phyloP scores from a whole-genome alignment of 2,113 vertebrate genomes.

The Eurystomus gularis region DNA sequence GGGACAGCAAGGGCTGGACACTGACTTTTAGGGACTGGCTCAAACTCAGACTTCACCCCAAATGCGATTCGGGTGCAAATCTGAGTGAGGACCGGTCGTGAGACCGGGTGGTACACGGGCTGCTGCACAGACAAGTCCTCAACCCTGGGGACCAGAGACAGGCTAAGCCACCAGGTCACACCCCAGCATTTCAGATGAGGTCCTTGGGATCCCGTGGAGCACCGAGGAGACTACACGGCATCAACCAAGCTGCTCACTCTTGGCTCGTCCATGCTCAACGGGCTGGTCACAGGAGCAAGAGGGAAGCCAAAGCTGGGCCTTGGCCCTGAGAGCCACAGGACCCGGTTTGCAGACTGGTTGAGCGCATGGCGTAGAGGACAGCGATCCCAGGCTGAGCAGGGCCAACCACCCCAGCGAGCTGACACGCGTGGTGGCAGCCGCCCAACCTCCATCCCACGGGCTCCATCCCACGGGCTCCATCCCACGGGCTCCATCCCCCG shows the following conservation, averaged over 20 bases:
- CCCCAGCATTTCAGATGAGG: not conserved
- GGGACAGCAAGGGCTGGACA: not conserved
- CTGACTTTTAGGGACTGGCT: not conserved
- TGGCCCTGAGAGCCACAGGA: fast-evolving
- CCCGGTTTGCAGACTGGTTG: not conserved
- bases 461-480: not conserved
- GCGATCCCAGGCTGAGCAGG: too few species aligned
- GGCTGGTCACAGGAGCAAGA: fast-evolving
- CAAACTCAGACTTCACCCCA: not conserved
- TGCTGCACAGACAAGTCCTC: not conserved
- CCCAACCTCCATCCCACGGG: not conserved
- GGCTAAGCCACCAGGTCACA: not conserved
- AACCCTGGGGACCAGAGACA: too few species aligned
- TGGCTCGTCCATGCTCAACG: fast-evolving
- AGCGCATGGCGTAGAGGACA: not conserved
- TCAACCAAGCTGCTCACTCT: fast-evolving
- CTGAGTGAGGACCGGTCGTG: fast-evolving
- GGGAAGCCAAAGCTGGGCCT: not conserved
- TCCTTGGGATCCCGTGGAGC: fast-evolving
- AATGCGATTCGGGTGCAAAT: not conserved
- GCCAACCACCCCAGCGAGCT: not conserved
- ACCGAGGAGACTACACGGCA: fast-evolving
- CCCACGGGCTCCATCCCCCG: not conserved
- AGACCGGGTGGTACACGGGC: fast-evolving
- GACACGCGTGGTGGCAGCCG: too few species aligned